Percentiles rank a stretch among this genome's conserved stretches.
These are phyloP conservation scores for Heloderma charlesbogerti DNA, from an alignment of 2,113 vertebrate species.

Conservation along the genomic window DNA sequence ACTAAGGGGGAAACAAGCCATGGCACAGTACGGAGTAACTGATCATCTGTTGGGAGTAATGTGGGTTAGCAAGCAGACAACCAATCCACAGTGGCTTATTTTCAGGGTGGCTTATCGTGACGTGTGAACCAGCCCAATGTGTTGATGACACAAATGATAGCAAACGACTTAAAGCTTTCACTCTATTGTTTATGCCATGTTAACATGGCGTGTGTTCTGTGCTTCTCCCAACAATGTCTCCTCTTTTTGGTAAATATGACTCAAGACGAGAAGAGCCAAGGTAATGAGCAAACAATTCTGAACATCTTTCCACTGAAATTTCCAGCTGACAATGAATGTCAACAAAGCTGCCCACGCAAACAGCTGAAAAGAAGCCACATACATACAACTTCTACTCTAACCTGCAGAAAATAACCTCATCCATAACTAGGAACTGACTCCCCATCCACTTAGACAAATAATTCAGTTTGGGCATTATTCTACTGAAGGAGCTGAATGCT, in stretches of 20 bases:
- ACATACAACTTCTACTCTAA: background rate
- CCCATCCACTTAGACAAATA: background rate
- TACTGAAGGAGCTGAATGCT: background rate
- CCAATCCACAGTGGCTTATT: no score
- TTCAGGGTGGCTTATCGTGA: no score
- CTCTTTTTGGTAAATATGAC: slow-evolving; percentile 1
- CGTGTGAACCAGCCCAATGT: background rate
- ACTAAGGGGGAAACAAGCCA: no score
- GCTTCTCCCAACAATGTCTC: background rate
- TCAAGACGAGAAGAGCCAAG: background rate
- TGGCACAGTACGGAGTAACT: no score
- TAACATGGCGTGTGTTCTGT: background rate
- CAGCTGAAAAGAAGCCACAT: background rate
- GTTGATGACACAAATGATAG: background rate
- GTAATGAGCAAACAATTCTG: background rate
- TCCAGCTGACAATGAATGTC: slow-evolving; percentile 4
- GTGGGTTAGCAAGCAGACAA: no score
- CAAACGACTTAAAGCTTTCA: background rate
- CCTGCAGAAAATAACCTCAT: background rate
- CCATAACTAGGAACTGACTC: background rate
- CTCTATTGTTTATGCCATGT: background rate
- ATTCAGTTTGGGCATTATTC: background rate
- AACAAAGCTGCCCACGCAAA: background rate
- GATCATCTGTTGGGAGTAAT: no score
- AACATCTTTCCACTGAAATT: background rate